These are phyloP conservation scores for Halictus ligatus DNA, from an alignment of 2,888 invertebrate species.

Conservation along the genomic window DNA sequence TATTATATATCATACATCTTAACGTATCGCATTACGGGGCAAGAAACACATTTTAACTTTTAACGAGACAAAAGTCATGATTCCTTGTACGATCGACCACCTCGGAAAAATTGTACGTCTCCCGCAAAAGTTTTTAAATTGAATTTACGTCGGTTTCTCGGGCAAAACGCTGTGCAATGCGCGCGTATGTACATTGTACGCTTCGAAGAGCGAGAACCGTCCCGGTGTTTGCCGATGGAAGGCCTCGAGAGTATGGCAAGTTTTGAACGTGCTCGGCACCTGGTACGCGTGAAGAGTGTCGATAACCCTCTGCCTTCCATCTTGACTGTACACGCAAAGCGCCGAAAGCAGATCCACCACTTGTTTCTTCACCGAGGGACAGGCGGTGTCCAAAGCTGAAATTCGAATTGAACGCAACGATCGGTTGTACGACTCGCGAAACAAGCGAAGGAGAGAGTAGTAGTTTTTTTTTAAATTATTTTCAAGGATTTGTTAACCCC, in stretches of 20 bases:
- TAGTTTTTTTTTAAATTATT: too few relatives aligned
- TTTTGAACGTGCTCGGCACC: conserved; percentile 85
- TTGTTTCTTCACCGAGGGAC: conserved; percentile 97
- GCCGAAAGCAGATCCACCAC: conserved; percentile 98
- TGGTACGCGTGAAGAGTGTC: conserved; percentile 97
- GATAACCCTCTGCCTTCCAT: conserved; percentile 94
- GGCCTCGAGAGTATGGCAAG: conserved; percentile 64
- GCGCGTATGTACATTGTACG: background rate
- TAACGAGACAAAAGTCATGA: too few relatives aligned
- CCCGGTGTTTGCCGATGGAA: conserved; percentile 52
- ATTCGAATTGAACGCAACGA: conserved; percentile 88
- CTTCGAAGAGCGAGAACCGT: conserved; percentile 29
- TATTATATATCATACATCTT: background rate
- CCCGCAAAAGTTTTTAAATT: too few relatives aligned
- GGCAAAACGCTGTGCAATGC: background rate
- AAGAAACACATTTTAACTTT: background rate
- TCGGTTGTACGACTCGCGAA: conserved; percentile 3
- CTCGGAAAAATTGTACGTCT: too few relatives aligned
- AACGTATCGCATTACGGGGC: too few relatives aligned
- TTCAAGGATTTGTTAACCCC: too few relatives aligned
- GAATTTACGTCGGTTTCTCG: too few relatives aligned
- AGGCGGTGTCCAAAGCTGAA: conserved; percentile 95
- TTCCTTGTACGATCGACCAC: too few relatives aligned
- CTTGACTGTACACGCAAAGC: conserved; percentile 96
- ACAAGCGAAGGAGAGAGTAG: background rate